Conservation (phyloP, 2,113 vertebrate species). For the Passer montanus region DNA sequence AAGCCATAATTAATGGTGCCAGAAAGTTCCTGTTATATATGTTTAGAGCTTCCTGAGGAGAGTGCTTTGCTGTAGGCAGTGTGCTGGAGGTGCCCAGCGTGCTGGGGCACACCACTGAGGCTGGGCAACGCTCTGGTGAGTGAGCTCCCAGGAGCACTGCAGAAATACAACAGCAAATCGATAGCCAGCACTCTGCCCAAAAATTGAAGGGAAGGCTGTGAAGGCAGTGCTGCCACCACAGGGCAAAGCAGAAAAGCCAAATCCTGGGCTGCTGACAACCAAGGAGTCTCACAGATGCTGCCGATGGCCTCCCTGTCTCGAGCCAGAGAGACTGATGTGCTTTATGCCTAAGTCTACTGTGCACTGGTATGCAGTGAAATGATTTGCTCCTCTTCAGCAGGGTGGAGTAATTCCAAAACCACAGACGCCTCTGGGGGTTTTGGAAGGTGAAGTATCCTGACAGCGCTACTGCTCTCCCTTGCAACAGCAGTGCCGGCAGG, state of each 20-base stretch:
- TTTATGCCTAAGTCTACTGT: not conserved
- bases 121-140: not conserved
- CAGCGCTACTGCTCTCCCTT: fast-evolving
- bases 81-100: not conserved
- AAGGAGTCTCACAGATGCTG: too few relatives aligned
- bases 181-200: fast-evolving
- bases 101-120: fast-evolving
- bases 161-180: not conserved
- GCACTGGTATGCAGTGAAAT: fast-evolving
- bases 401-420: not conserved
- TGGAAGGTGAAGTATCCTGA: not conserved
- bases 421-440: not conserved
- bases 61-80: not conserved
- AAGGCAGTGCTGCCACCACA: not conserved
- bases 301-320: fast-evolving
- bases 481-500: fast-evolving
- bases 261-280: not conserved
- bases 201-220: not conserved
- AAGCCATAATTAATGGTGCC: not conserved
- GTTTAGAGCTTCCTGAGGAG: not conserved
- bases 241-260: not conserved
- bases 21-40: not conserved
- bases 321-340: not conserved
- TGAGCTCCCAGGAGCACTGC: fast-evolving
- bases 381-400: not conserved